phyloP scores from a whole-genome alignment of 64 coral and sea anemone species.

The Orbicella faveolata region DNA sequence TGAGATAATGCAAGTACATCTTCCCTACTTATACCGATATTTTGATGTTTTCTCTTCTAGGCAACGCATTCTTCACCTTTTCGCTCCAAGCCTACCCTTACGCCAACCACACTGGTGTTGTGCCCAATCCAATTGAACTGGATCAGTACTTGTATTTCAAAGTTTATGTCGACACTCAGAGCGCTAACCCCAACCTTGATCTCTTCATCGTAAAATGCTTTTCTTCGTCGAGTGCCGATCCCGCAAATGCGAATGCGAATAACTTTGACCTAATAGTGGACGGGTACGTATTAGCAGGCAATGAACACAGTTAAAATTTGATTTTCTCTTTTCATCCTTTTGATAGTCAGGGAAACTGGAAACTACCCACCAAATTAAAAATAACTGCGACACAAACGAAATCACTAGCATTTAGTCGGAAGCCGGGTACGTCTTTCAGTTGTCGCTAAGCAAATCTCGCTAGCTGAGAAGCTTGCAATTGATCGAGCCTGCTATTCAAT shows the following conservation, averaged over 20 bases:
- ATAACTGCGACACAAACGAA: too few relatives aligned
- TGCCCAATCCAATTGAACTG: neutral
- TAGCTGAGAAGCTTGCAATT: too few relatives aligned
- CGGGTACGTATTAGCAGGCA: neutral
- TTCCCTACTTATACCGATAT: too few relatives aligned
- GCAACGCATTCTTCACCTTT: neutral
- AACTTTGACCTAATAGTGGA: neutral
- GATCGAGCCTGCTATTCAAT: too few relatives aligned
- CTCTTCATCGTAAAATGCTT: neutral
- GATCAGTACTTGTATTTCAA: neutral
- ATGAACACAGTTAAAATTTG: neutral
- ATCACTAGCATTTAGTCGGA: too few relatives aligned
- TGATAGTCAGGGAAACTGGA: too few relatives aligned
- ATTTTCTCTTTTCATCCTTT: too few relatives aligned
- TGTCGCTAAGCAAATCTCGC: too few relatives aligned
- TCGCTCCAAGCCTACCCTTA: neutral
- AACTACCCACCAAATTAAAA: too few relatives aligned
- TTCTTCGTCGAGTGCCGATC: neutral
- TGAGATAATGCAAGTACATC: too few relatives aligned
- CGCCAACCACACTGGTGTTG: neutral
- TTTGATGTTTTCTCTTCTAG: neutral
- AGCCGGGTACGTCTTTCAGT: too few relatives aligned
- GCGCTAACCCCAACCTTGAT: neutral
- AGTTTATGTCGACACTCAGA: neutral
- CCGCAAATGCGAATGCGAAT: neutral